These are phyloP conservation scores for Philotrypesis tridentata DNA, from an alignment of 1,140 invertebrate species.

Conservation along the genomic window DNA sequence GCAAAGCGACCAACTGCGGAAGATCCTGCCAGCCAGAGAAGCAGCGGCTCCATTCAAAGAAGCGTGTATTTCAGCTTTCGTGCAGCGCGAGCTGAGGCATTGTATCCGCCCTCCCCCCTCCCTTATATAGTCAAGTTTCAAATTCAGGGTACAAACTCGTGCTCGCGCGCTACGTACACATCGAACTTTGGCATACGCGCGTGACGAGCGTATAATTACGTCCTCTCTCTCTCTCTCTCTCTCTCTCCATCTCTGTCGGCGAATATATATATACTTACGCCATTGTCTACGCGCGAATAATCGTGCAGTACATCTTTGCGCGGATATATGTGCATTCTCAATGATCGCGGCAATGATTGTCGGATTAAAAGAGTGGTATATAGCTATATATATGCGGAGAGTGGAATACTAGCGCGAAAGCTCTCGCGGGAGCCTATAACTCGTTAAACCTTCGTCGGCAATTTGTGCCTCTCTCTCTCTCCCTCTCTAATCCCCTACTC, in stretches of 20 bases:
- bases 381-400: too few relatives aligned
- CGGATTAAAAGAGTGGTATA: too few relatives aligned
- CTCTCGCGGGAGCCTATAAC: not conserved
- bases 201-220: too few relatives aligned
- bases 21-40: not conserved
- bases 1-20: not conserved
- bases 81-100: not conserved
- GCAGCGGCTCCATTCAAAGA: conserved; percentile 15
- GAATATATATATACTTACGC: not conserved
- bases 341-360: conserved; percentile 1
- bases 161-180: conserved; percentile 8
- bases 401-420: too few relatives aligned
- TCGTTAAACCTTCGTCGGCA: conserved; percentile 43
- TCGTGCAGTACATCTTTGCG: too few relatives aligned
- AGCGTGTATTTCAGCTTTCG: not conserved
- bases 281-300: too few relatives aligned
- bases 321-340: not conserved
- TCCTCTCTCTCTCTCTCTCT: too few relatives aligned
- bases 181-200: not conserved
- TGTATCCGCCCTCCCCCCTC: not conserved
- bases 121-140: not conserved
- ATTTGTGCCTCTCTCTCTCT: too few relatives aligned
- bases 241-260: too few relatives aligned
- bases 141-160: conserved; percentile 28
- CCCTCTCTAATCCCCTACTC: not conserved